phyloP scores from a whole-genome alignment of 1,140 invertebrate species.

The Rhagoletis zephyria region DNA sequence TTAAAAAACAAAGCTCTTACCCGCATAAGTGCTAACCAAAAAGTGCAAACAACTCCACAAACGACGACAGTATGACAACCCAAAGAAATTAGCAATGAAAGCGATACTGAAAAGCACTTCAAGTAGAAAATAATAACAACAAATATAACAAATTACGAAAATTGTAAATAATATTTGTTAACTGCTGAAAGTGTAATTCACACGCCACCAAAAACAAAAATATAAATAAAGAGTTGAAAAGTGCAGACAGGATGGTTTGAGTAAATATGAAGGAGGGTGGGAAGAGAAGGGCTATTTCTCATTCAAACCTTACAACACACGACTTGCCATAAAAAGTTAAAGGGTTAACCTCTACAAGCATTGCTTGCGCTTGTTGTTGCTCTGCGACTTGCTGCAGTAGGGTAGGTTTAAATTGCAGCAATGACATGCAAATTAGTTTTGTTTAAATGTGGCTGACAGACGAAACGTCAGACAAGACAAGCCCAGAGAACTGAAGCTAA shows the following conservation, averaged over 20 bases:
- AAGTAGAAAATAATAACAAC: slow-evolving; percentile 50
- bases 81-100: slow-evolving; percentile 31
- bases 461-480: neutral
- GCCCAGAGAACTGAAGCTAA: neutral
- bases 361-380: neutral
- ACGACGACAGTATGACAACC: neutral
- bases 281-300: neutral
- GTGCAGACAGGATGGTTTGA: slow-evolving; percentile 4
- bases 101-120: slow-evolving; percentile 14
- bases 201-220: slow-evolving; percentile 24
- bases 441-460: slow-evolving; percentile 71
- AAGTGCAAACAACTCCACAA: slow-evolving; percentile 22
- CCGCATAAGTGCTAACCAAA: neutral
- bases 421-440: slow-evolving; percentile 73
- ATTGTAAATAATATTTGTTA: slow-evolving; percentile 48
- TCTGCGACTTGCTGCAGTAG: neutral
- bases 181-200: slow-evolving; percentile 38
- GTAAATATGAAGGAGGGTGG: neutral
- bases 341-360: slow-evolving; percentile 2
- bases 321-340: neutral
- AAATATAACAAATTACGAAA: slow-evolving; percentile 40
- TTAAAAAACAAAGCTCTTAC: neutral
- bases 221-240: neutral
- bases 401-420: slow-evolving; percentile 47
- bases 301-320: neutral